Conservation (phyloP, 2,888 invertebrate genomes). For the Eupithecia abbreviata region DNA sequence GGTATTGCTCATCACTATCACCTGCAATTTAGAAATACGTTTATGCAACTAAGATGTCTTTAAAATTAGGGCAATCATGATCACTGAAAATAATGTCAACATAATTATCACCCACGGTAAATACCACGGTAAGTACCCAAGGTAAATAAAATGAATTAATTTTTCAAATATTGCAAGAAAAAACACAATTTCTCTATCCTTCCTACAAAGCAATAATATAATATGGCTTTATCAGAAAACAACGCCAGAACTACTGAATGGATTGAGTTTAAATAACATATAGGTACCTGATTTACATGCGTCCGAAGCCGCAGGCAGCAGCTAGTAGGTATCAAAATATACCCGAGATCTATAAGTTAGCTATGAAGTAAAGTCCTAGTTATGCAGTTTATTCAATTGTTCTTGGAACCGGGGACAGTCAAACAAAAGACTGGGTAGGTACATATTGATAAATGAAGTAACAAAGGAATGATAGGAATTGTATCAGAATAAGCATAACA, state of each 20-base stretch:
- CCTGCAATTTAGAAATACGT: neutral
- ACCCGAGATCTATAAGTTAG: neutral
- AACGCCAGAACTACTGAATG: too few species aligned
- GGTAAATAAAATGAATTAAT: neutral
- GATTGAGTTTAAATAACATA: too few species aligned
- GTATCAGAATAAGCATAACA: conserved; percentile 18
- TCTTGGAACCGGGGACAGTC: conserved; percentile 46
- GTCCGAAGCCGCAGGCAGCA: too few species aligned
- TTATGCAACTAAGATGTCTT: too few species aligned
- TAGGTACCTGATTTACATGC: too few species aligned
- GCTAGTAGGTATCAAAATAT: too few species aligned
- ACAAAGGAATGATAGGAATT: conserved; percentile 36
- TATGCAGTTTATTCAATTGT: conserved; percentile 1
- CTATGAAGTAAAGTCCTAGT: neutral
- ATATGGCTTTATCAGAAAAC: too few species aligned
- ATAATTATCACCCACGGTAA: too few species aligned
- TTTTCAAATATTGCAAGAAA: neutral
- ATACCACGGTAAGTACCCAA: too few species aligned
- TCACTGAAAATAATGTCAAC: neutral
- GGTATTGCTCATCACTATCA: neutral
- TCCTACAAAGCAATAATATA: too few species aligned
- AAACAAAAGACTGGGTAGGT: conserved; percentile 45
- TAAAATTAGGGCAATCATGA: neutral
- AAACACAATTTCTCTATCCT: neutral
- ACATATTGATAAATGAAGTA: conserved; percentile 25